Base-by-base conservation (phyloP, 2,797 vertebrate genomes). In the Micropoecilia bifurca region DNA sequence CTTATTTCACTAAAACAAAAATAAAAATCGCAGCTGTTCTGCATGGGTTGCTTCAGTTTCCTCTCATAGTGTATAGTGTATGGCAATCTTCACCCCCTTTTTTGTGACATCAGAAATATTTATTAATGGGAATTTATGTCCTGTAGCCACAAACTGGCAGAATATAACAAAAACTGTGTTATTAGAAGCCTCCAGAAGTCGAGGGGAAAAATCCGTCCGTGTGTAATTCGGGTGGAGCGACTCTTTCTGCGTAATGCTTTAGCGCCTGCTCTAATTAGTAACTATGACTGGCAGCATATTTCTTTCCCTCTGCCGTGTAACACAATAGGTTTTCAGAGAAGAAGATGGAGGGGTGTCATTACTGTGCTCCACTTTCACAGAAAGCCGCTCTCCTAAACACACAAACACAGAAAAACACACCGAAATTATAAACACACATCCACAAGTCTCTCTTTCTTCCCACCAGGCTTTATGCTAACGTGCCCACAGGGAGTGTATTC, bases 371-470 rank as follows among this genome's bases (percentile, higher is more conserved):
- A 73, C 75, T 83, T 81, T 79, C 71, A 75, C 39, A 71, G 59
- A 84, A 57, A 63, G 75, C 48, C 73, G 45, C 55, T 84, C 72
- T 74, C 50, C 73, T 68, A 72, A 46, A 74, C 69, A 78, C 71
- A 76, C 39, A 78, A 80, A 79, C 66, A 83, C 80, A 82, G 43
- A 78, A 76, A 80, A 80, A 78, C 72, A 80, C 71, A 71, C 61
- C 71, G 78, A 30, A 88, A 82, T 89, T 81, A 76, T 76, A 89
- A 87, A 89, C 77, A 91, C 75, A 86, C 68, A 84, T 78, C 83
- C 75, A 68, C 53, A 28, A 2, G 79, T 84, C 55, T 79, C 69
- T 28, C 75, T 78, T 73, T 57, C 80, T 78, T 39, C 76, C 77
- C 72, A 87, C 87, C 74, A 84, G 75, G 63, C 75, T 80, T 69